These are phyloP conservation scores for Andrena marginata DNA, from an alignment of 2,888 invertebrate genomes.

Conservation along the genomic window DNA sequence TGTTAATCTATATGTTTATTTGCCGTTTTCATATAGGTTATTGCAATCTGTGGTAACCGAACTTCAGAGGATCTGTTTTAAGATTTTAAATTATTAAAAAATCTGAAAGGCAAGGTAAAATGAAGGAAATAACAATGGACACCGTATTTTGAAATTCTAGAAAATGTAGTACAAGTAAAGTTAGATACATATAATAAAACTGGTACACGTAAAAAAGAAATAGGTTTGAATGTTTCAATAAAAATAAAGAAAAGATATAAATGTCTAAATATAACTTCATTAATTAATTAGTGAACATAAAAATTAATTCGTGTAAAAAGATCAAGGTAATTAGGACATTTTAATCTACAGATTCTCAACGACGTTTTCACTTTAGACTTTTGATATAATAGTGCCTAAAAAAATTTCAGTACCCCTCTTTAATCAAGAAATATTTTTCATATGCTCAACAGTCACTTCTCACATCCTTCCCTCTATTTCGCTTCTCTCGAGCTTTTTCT, in stretches of 20 bases:
- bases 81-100: too few relatives aligned
- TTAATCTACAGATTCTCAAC: background rate
- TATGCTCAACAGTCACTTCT: slow-evolving; percentile 52
- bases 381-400: background rate
- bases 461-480: slow-evolving; percentile 46
- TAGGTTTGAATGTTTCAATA: background rate
- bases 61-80: too few relatives aligned
- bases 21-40: too few relatives aligned
- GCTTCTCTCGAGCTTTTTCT: slow-evolving; percentile 39
- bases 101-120: too few relatives aligned
- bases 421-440: slow-evolving; percentile 44
- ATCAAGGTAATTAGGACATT: slow-evolving; percentile 27
- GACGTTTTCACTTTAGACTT: background rate
- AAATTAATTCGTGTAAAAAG: background rate
- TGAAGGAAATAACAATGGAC: too few relatives aligned
- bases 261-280: too few relatives aligned
- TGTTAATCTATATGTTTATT: too few relatives aligned
- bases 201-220: background rate
- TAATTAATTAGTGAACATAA: background rate
- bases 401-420: slow-evolving; percentile 10
- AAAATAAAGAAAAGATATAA: background rate
- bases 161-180: too few relatives aligned
- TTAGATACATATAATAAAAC: background rate
- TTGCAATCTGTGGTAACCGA: too few relatives aligned
- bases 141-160: too few relatives aligned